Conservation (phyloP, 2,797 vertebrate species). For the Melanotaenia trifasciata region DNA sequence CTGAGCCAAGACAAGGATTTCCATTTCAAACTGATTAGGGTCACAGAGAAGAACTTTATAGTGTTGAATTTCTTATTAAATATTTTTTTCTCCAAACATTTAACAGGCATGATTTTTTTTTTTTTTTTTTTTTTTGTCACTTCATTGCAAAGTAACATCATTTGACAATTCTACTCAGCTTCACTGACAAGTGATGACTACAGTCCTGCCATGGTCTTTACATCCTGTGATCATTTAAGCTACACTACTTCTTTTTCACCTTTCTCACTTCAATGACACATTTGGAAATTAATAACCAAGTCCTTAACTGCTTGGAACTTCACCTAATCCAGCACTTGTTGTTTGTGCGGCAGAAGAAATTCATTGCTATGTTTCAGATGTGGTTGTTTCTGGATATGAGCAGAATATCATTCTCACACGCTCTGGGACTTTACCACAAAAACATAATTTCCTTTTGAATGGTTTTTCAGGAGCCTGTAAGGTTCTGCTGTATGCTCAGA, state of each 20-base stretch:
- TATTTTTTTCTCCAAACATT: background rate
- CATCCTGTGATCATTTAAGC: conserved; percentile 38
- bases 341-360: conserved; percentile 66
- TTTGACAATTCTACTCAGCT: conserved; percentile 5
- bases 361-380: conserved; percentile 59
- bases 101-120: background rate
- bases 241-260: conserved; percentile 19
- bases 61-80: conserved; percentile 26
- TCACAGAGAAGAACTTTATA: conserved; percentile 24
- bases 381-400: conserved; percentile 60
- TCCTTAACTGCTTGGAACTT: conserved; percentile 63
- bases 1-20: conserved; percentile 48
- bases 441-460: conserved; percentile 70
- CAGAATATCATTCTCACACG: conserved; percentile 60
- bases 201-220: conserved; percentile 29
- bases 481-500: conserved; percentile 25
- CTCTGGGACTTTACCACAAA: conserved; percentile 41
- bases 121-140: background rate
- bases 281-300: conserved; percentile 67
- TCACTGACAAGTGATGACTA: conserved; percentile 9
- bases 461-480: conserved; percentile 47
- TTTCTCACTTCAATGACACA: conserved; percentile 42
- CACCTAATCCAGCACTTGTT: conserved; percentile 55
- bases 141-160: conserved; percentile 36
- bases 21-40: conserved; percentile 47